Conservation (phyloP, 2,888 invertebrate species). For the Platycnemis pennipes region DNA sequence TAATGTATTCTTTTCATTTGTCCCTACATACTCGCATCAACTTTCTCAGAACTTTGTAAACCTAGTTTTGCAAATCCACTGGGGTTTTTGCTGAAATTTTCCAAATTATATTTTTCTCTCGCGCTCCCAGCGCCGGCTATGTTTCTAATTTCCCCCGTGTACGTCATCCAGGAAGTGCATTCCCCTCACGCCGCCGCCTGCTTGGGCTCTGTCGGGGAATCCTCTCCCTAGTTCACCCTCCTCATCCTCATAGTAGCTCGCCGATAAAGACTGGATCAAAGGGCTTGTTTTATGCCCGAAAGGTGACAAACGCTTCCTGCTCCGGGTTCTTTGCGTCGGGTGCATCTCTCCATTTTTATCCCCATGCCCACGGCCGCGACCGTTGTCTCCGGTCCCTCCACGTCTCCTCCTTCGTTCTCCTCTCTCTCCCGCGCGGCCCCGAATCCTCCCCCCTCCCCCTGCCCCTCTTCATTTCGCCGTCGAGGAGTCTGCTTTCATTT, state of each 20-base stretch:
- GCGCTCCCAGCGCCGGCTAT: neutral
- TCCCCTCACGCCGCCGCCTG: neutral
- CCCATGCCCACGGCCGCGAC: neutral
- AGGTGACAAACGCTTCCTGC: conserved; percentile 29
- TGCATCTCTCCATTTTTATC: neutral
- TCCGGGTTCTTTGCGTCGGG: neutral
- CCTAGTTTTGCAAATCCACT: neutral
- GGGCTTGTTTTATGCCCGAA: conserved; percentile 20
- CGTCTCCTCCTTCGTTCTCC: neutral
- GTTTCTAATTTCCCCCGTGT: conserved; percentile 32
- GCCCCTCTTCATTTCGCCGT: too few species aligned
- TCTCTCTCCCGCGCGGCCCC: neutral
- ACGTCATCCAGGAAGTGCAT: conserved; percentile 36
- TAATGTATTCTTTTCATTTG: neutral
- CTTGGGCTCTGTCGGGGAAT: neutral
- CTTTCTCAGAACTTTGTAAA: neutral
- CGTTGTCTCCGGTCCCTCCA: neutral
- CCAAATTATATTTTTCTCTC: neutral
- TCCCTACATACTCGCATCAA: neutral
- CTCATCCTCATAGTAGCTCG: neutral
- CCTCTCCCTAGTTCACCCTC: neutral
- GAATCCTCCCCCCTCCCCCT: neutral
- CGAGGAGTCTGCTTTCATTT: conserved; percentile 30
- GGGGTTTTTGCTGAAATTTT: neutral
- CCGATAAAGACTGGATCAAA: neutral